These are phyloP conservation scores for Pseudomugil tenellus DNA, from an alignment of 2,797 vertebrate species.

Conservation along the genomic window DNA sequence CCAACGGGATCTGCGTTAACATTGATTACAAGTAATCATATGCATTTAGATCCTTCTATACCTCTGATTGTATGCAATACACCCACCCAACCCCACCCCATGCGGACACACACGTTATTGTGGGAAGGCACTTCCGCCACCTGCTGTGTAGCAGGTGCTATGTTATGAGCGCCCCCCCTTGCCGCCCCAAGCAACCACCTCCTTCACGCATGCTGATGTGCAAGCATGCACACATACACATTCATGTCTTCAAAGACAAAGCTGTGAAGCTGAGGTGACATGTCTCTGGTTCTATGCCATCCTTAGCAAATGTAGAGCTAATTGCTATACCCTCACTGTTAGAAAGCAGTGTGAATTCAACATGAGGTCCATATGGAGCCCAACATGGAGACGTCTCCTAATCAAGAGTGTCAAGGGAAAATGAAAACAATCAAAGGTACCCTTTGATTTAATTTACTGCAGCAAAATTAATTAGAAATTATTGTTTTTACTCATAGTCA, in stretches of 20 bases:
- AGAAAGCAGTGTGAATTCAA: slow-evolving; percentile 60
- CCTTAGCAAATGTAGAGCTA: slow-evolving; percentile 76
- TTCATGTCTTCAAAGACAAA: slow-evolving; percentile 69
- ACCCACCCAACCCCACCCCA: slow-evolving; percentile 7
- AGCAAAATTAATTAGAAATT: slow-evolving; percentile 11
- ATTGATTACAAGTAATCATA: slow-evolving; percentile 73
- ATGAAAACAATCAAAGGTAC: slow-evolving; percentile 19
- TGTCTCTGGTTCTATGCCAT: slow-evolving; percentile 78
- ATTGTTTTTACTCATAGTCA: slow-evolving; percentile 27
- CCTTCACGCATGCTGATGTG: slow-evolving; percentile 38
- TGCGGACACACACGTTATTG: slow-evolving; percentile 18
- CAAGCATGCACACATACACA: slow-evolving; percentile 30
- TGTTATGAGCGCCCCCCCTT: slow-evolving; percentile 47
- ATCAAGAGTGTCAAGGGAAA: slow-evolving; percentile 26
- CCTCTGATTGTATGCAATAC: slow-evolving; percentile 62
- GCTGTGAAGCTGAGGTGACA: slow-evolving; percentile 76
- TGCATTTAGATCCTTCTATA: slow-evolving; percentile 65
- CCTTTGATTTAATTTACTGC: slow-evolving; percentile 21
- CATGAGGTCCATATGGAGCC: slow-evolving; percentile 68
- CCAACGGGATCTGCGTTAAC: slow-evolving; percentile 63
- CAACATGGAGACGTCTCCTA: slow-evolving; percentile 56
- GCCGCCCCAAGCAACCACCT: background rate
- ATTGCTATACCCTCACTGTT: slow-evolving; percentile 75
- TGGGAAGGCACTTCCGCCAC: slow-evolving; percentile 51
- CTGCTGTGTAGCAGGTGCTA: slow-evolving; percentile 72